Evolutionary conservation across 1,140 invertebrate genomes (phyloP), one percentile per base, ranked within the genome.

Genomic region (Steinernema khuongi): DNA sequence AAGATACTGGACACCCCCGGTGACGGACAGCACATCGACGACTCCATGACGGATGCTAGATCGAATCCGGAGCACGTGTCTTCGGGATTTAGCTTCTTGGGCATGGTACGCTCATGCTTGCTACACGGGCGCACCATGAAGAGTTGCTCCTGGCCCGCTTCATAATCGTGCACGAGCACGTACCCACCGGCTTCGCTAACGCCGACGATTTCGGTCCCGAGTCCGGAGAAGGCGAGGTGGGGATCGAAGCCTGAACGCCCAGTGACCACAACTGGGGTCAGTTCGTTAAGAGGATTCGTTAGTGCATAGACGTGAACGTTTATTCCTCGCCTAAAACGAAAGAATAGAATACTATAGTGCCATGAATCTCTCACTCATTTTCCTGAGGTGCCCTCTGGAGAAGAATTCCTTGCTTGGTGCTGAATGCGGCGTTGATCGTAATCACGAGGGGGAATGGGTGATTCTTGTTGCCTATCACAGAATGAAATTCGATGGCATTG

Each of bases 401-500:
- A 7, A 60, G 19, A 60, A 60, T 60, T 14, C 50, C 50, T 60
- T 60, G 14, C 26, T 60, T 60, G 11, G 50, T 60, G 50, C 50
- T 60, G 50, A 60, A 60, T 22, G 50, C 50, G 19, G 50, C 50
- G 4, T 22, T 60, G 50, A 60, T 60, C 11, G 14, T 60, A 4
- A 60, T 14, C 50, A 4, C 4, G 2, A 60, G 19, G 2, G 50
- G 50, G 22, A 60, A 60, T 60, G 50, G 50, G 50, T 60, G 19
- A 22, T 60, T 60, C 2, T 60, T 26, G 50, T 60, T 60, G 4
- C 19, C 50, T n/a, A 14, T 22, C 7, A 26, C 22, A 14, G 50
- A 60, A 60, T 60, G 50, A 22, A 60, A 60, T 22, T 60, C 50
- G 50, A 60, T 60, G 50, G 50, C 50, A 60, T 7, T 60, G 19